Evolutionary conservation across 2,888 invertebrate species (phyloP).

Genomic region (Phymatocera aterrima): DNA sequence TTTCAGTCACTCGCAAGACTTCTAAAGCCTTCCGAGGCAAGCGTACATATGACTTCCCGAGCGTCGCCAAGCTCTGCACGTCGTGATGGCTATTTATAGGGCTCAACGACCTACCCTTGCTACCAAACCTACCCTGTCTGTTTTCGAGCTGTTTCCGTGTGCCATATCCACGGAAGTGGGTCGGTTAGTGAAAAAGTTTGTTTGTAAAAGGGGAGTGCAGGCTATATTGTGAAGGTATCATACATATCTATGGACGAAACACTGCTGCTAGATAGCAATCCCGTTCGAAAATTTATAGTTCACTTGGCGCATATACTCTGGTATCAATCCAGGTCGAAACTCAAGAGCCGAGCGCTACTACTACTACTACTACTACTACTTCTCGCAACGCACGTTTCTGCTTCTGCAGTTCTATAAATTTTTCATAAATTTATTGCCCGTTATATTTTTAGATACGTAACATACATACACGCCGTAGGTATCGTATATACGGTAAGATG

Average conservation of each 20-base stretch:
- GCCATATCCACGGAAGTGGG: conserved; percentile 10
- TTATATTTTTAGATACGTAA: not conserved
- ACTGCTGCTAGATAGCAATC: conserved; percentile 2
- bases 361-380: no score
- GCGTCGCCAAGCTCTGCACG: not conserved
- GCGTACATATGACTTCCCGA: no score
- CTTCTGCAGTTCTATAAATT: conserved; percentile 23
- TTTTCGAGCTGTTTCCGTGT: not conserved
- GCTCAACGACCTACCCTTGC: conserved; percentile 27
- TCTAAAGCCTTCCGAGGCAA: no score
- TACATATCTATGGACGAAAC: conserved; percentile 4
- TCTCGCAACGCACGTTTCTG: not conserved
- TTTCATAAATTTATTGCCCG: conserved; percentile 16
- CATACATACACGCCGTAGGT: not conserved
- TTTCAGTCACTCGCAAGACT: no score
- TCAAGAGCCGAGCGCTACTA: no score
- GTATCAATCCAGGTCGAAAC: conserved; percentile 26
- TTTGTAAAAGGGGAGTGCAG: conserved; percentile 9
- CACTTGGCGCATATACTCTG: not conserved
- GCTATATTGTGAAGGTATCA: not conserved
- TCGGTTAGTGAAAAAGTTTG: conserved; percentile 29
- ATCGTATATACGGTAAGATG: not conserved
- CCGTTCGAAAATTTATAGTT: conserved; percentile 20
- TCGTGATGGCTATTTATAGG: conserved; percentile 27
- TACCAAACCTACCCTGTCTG: not conserved